Evolutionary conservation across 2,113 vertebrate species (phyloP), one percentile per base, ranked within the genome.

Genomic region (Sarotherodon lohbergeri): DNA sequence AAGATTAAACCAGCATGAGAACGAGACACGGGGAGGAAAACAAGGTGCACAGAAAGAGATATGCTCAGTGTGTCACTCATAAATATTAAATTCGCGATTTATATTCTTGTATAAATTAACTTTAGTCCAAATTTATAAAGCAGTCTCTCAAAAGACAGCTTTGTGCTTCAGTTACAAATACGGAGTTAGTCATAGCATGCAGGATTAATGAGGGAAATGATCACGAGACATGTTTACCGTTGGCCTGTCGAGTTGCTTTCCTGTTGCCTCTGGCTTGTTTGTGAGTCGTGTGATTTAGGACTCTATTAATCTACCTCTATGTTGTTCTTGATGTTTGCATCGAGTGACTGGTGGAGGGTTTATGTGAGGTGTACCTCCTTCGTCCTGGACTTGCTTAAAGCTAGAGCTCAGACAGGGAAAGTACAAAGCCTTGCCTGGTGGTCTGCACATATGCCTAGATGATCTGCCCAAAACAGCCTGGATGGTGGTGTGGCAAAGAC

Each of bases 381-480:
- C 78, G 61, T 85, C 73, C 85, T 17, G 36, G 83, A 84, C 84
- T 84, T 90, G 80, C 87, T 89, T 86, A 61, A 89, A 94, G 78
- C 82, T 24, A 3, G 73, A 83, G 84, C 88, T 93, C 87, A 93
- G 68, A 73, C 85, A 95, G 93, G 95, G 92, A 96, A 95, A 93
- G 94, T 93, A 93, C 94, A 94, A 94, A 94, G 91, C 87, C 92
- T 92, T 91, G 86, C 94, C 93, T 88, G 95, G 95, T 96, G 95
- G 95, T 96, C 95, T 92, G 80, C 81, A 85, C 89, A 94, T 89
- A 95, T 91, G 91, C 91, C 88, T 91, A 63, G 63, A 89, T 93
- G 94, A 95, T 95, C 94, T 93, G 91, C 92, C 94, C 93, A 92
- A 93, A 95, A 95, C 93, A 94, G 86, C 66, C 90, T 88, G 90